Evolutionary conservation across 2,888 invertebrate genomes (phyloP).

Genomic region (Drosophila mulleri): DNA sequence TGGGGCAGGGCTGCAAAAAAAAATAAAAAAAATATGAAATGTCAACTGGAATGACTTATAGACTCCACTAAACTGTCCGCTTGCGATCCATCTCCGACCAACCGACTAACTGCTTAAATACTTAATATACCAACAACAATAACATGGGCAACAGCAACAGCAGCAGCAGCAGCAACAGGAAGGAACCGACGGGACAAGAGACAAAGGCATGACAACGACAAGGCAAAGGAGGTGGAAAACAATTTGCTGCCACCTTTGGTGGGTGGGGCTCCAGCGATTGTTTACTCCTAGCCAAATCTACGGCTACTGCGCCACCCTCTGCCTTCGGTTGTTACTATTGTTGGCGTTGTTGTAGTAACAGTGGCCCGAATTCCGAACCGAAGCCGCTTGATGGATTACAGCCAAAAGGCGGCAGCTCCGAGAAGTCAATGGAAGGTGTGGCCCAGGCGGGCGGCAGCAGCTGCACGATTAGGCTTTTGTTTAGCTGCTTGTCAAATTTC

Average conservation of each 20-base stretch:
- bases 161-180: slow-evolving; percentile 13
- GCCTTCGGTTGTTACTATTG: slow-evolving; percentile 13
- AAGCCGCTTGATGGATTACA: slow-evolving; percentile 76
- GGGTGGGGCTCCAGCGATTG: slow-evolving; percentile 29
- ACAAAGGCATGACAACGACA: slow-evolving; percentile 49
- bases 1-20: slow-evolving; percentile 7
- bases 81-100: slow-evolving; percentile 43
- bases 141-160: slow-evolving; percentile 15
- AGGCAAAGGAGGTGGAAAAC: slow-evolving; percentile 61
- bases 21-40: slow-evolving; percentile 61
- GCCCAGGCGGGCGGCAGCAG: slow-evolving; percentile 36
- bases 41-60: slow-evolving; percentile 67
- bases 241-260: slow-evolving; percentile 65
- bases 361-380: slow-evolving; percentile 45
- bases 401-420: slow-evolving; percentile 68
- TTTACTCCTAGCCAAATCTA: slow-evolving; percentile 17
- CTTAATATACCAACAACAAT: slow-evolving; percentile 58
- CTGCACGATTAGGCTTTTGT: slow-evolving; percentile 79
- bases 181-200: slow-evolving; percentile 34
- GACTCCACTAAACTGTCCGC: slow-evolving; percentile 46
- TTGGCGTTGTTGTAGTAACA: slow-evolving; percentile 58
- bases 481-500: slow-evolving; percentile 75
- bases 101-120: slow-evolving; percentile 73
- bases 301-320: slow-evolving; percentile 16
- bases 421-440: slow-evolving; percentile 50